These are phyloP conservation scores for Drosophila macrospina DNA, from an alignment of 2,888 invertebrate genomes.

Conservation along the genomic window DNA sequence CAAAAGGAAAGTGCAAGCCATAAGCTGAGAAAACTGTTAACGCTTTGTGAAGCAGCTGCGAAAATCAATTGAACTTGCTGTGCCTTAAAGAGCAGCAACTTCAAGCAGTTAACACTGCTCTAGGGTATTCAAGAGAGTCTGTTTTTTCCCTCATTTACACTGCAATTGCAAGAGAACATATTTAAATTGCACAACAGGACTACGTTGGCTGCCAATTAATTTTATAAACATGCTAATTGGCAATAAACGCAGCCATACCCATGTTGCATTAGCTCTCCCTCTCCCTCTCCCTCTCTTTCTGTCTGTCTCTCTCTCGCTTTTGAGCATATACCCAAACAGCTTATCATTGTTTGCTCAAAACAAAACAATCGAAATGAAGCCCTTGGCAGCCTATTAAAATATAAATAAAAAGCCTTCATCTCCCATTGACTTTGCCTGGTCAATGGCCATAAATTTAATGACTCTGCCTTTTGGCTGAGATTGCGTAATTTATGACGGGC, in stretches of 20 bases:
- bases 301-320: background rate
- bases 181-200: conserved; percentile 6
- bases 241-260: conserved; percentile 25
- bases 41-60: no score
- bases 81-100: no score
- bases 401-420: conserved; percentile 72
- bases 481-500: conserved; percentile 72
- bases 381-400: conserved; percentile 25
- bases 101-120: background rate
- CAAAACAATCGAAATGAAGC: conserved; percentile 37
- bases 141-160: background rate
- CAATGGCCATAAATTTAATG: conserved; percentile 76
- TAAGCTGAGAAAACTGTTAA: conserved; percentile 19
- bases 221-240: conserved; percentile 71
- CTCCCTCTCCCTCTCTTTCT: background rate
- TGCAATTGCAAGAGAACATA: conserved; percentile 7
- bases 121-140: conserved; percentile 1
- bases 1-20: conserved; percentile 4
- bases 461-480: conserved; percentile 65
- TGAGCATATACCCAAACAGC: conserved; percentile 43
- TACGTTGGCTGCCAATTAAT: conserved; percentile 61
- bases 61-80: no score
- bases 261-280: conserved; percentile 17
- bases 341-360: conserved; percentile 76
- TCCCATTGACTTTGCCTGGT: conserved; percentile 45